These are phyloP conservation scores for Irena cyanogastra DNA, from an alignment of 2,113 vertebrate species.

Conservation along the genomic window DNA sequence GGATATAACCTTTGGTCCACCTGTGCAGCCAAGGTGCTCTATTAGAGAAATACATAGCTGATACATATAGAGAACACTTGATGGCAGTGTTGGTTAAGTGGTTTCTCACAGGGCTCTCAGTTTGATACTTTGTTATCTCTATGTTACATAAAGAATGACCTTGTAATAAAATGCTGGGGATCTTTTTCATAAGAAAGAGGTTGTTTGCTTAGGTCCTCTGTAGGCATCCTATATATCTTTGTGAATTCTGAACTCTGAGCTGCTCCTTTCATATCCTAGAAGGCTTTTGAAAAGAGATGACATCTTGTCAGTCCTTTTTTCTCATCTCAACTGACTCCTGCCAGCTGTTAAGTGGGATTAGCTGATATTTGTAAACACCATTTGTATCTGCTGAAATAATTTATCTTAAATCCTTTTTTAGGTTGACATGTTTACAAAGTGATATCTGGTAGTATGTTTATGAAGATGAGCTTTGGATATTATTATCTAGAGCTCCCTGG, in stretches of 20 bases:
- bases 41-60: not conserved
- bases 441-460: not conserved
- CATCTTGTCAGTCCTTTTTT: not conserved
- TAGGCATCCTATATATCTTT: not conserved
- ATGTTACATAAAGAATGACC: not conserved
- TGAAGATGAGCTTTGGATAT: not conserved
- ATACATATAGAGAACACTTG: not conserved
- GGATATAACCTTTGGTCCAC: not conserved
- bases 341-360: not conserved
- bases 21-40: not conserved
- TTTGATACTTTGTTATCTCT: not conserved
- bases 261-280: not conserved
- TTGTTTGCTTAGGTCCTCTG: not conserved
- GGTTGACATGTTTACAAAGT: not conserved
- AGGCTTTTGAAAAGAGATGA: not conserved
- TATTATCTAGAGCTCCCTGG: not conserved
- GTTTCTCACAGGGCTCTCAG: not conserved
- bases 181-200: not conserved
- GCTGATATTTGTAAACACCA: not conserved
- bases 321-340: not conserved
- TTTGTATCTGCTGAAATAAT: not conserved
- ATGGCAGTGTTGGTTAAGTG: conserved; percentile 46
- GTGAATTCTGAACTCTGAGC: not conserved
- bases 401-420: not conserved
- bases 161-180: not conserved